Evolutionary conservation across 2,888 invertebrate genomes (phyloP).

Genomic region (Drosophila barbarae): DNA sequence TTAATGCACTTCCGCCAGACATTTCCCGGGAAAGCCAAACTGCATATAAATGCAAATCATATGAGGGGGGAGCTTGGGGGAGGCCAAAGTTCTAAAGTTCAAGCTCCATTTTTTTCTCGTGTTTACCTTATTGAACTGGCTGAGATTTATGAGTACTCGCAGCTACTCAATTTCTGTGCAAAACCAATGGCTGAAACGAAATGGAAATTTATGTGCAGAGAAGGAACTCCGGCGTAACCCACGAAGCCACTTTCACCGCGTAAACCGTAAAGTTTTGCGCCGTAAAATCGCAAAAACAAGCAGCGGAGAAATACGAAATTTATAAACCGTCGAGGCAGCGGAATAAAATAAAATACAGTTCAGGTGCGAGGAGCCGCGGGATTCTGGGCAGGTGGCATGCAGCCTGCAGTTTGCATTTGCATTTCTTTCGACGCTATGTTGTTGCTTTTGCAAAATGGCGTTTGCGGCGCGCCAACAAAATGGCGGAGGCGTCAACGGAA

Average conservation of each 20-base stretch:
- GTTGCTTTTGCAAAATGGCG: constrained; percentile 71
- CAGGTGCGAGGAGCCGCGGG: constrained; percentile 38
- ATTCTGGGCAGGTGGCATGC: constrained; percentile 51
- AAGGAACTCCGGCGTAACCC: constrained; percentile 36
- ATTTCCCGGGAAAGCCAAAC: constrained; percentile 20
- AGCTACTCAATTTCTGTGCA: constrained; percentile 71
- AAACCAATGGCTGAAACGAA: constrained; percentile 70
- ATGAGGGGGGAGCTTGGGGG: background rate
- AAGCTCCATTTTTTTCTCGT: constrained; percentile 52
- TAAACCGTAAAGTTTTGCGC: constrained; percentile 67
- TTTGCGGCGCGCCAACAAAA: constrained; percentile 72
- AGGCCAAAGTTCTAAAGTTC: constrained; percentile 45
- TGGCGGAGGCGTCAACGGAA: constrained; percentile 74
- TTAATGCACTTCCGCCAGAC: constrained; percentile 63
- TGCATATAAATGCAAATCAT: constrained; percentile 44
- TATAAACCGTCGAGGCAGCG: constrained; percentile 65
- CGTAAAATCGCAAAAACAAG: constrained; percentile 50
- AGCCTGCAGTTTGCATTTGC: constrained; percentile 37
- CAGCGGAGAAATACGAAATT: constrained; percentile 68
- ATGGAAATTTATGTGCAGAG: constrained; percentile 69
- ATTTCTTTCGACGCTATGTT: constrained; percentile 55
- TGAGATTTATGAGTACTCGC: constrained; percentile 64
- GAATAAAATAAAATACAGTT: constrained; percentile 51
- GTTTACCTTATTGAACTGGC: constrained; percentile 72
- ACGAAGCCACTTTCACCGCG: constrained; percentile 69